phyloP scores from a whole-genome alignment of 2,797 vertebrate genomes.

The Hippoglossus hippoglossus region DNA sequence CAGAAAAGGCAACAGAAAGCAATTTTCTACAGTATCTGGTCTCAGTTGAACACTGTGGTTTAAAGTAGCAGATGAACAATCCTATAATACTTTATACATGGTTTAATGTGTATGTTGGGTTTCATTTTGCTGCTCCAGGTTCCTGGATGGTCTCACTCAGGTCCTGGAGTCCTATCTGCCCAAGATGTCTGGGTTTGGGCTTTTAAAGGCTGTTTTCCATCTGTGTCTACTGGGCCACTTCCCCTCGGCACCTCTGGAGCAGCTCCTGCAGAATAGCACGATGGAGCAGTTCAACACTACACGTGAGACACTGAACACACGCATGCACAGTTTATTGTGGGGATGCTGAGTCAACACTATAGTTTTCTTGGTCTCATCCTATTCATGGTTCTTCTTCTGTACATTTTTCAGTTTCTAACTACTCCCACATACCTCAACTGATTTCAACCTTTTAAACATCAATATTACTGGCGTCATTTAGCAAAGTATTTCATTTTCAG shows the following conservation, averaged over 20 bases:
- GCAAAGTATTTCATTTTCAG: too few species aligned
- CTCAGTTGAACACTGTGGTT: too few species aligned
- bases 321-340: not conserved
- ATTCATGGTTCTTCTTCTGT: too few species aligned
- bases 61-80: not conserved
- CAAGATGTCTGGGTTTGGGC: constrained; percentile 76
- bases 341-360: too few species aligned
- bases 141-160: constrained; percentile 81
- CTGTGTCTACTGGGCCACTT: constrained; percentile 88
- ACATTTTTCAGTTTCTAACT: too few species aligned
- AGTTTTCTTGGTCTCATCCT: too few species aligned
- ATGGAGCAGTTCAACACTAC: constrained; percentile 72
- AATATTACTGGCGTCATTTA: too few species aligned
- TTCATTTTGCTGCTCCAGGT: constrained; percentile 77
- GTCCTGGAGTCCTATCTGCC: constrained; percentile 83
- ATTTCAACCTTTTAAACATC: too few species aligned
- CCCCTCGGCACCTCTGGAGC: constrained; percentile 81
- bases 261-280: constrained; percentile 81
- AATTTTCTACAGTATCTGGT: too few species aligned
- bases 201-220: constrained; percentile 81
- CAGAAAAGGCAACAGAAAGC: too few species aligned
- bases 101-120: constrained; percentile 2
- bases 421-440: too few species aligned
- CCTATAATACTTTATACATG: not conserved
- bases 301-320: constrained; percentile 67